Evolutionary conservation across 2,113 vertebrate genomes (phyloP).

Genomic region (Pao palembangensis): DNA sequence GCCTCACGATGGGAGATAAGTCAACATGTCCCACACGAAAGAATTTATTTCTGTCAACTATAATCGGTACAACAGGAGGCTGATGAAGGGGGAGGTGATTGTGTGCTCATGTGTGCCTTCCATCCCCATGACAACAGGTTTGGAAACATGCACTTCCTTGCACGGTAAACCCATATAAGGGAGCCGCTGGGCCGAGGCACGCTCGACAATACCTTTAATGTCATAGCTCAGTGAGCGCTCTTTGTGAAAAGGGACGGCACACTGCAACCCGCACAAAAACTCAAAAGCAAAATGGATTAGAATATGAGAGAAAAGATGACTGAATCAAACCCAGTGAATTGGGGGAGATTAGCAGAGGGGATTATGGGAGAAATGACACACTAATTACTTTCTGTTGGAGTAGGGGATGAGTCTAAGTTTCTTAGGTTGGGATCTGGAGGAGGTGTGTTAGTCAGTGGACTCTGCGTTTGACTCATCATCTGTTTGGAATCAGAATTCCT

Average conservation of each 20-base stretch:
- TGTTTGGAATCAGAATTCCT: not conserved
- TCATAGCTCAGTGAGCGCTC: conserved; percentile 73
- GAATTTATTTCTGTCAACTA: conserved; percentile 56
- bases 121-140: conserved; percentile 72
- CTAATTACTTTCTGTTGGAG: conserved; percentile 70
- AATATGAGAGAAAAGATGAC: conserved; percentile 78
- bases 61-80: conserved; percentile 41
- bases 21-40: conserved; percentile 48
- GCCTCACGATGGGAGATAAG: conserved; percentile 36
- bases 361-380: conserved; percentile 69
- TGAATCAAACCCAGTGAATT: conserved; percentile 77
- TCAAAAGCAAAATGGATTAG: conserved; percentile 78
- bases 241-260: conserved; percentile 64
- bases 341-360: conserved; percentile 69
- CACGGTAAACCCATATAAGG: conserved; percentile 57
- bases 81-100: conserved; percentile 35
- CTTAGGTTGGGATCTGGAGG: conserved; percentile 13
- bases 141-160: conserved; percentile 68
- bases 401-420: conserved; percentile 27
- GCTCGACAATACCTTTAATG: conserved; percentile 77
- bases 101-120: conserved; percentile 35
- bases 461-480: conserved; percentile 1
- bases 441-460: conserved; percentile 1
- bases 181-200: conserved; percentile 53
- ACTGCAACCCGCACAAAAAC: conserved; percentile 71